Percentiles rank a stretch among this genome's conserved stretches.
Conservation (phyloP, 2,797 vertebrate genomes). For the Anas bahamensis region DNA sequence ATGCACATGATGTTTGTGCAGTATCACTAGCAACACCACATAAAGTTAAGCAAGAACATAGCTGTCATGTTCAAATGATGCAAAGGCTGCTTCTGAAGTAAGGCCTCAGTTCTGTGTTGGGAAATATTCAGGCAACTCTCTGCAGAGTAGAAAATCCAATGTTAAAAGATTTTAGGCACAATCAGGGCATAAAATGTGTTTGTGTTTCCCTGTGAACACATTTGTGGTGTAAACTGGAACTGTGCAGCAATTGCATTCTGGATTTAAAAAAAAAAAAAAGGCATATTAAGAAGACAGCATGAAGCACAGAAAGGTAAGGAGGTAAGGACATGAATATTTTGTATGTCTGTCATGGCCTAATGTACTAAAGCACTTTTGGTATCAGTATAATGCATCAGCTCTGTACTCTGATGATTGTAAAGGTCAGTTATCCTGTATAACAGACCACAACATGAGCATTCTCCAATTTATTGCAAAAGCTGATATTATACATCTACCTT, state of each 20-base stretch:
- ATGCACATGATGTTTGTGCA: background rate
- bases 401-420: background rate
- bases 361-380: background rate
- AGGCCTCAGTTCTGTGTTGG: background rate
- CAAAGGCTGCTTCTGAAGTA: background rate
- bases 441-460: background rate
- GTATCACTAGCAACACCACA: background rate
- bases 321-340: background rate
- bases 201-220: background rate
- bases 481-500: background rate
- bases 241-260: background rate
- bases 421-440: conserved; percentile 41
- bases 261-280: background rate
- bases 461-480: conserved; percentile 12
- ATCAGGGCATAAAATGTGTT: background rate
- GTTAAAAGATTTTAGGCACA: background rate
- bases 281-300: background rate
- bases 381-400: background rate
- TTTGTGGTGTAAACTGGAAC: background rate
- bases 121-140: background rate
- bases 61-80: background rate
- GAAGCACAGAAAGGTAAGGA: background rate
- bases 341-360: background rate
- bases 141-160: background rate
- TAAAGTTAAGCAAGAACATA: background rate